Conservation (phyloP, 2,113 vertebrate species). For the Aphyosemion australe region DNA sequence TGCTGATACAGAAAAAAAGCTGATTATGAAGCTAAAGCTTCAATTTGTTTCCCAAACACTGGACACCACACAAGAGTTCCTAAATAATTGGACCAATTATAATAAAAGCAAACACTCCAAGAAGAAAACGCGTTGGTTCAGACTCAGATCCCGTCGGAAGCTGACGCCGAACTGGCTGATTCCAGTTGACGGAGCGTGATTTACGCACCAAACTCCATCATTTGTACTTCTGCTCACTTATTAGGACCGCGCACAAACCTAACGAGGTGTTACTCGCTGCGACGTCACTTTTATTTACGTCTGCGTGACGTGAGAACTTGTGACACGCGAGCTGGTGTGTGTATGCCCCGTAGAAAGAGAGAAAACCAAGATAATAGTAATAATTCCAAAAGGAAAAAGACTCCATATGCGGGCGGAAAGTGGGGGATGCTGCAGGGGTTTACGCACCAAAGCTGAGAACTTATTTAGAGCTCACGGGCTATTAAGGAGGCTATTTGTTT, state of each 20-base stretch:
- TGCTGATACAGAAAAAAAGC: too few species aligned
- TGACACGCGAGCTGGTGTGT: conserved; percentile 46
- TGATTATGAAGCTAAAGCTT: too few species aligned
- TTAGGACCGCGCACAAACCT: conserved; percentile 84
- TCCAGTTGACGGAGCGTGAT: conserved; percentile 90
- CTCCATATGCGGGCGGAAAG: conserved; percentile 1
- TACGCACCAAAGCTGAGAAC: conserved; percentile 41
- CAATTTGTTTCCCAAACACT: too few species aligned
- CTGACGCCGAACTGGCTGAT: conserved; percentile 78
- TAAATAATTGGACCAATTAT: neutral
- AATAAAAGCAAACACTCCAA: neutral
- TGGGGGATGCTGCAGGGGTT: conserved; percentile 36
- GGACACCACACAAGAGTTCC: neutral
- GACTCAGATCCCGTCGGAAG: too few species aligned
- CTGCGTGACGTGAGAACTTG: conserved; percentile 75
- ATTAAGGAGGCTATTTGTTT: conserved; percentile 56
- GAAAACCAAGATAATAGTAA: neutral
- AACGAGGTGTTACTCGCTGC: conserved; percentile 89
- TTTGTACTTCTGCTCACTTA: conserved; percentile 91
- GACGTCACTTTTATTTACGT: conserved; percentile 93
- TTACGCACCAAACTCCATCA: conserved; percentile 84
- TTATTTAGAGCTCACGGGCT: conserved; percentile 47
- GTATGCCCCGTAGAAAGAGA: neutral
- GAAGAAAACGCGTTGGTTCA: too few species aligned
- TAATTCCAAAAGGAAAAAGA: neutral